Conservation (phyloP, 2,797 vertebrate species). For the Glyptemys insculpta region DNA sequence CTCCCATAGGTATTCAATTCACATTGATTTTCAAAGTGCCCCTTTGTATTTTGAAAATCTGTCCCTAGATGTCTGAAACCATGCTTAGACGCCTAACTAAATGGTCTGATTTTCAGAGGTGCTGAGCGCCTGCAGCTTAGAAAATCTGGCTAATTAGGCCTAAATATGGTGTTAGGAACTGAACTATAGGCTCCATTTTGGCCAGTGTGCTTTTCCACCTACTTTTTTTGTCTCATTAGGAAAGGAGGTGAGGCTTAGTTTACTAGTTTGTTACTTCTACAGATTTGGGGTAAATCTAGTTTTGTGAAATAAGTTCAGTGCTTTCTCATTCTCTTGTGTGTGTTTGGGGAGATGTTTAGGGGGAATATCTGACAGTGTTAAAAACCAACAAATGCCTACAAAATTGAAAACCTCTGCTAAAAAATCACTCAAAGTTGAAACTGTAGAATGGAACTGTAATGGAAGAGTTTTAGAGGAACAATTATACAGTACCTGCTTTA, state of each 20-base stretch:
- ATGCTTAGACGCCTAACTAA: background rate
- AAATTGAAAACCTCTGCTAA: background rate
- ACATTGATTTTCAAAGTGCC: background rate
- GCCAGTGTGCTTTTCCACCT: rapidly evolving
- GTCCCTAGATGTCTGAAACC: background rate
- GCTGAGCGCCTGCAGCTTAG: background rate
- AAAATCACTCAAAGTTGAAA: background rate
- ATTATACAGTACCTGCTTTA: background rate
- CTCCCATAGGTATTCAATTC: slow-evolving; percentile 57
- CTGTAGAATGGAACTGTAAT: rapidly evolving
- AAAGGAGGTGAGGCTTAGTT: background rate
- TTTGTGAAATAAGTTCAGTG: rapidly evolving
- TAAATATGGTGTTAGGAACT: background rate
- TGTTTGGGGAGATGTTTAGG: background rate
- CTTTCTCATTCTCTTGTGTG: rapidly evolving
- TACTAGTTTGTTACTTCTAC: slow-evolving; percentile 12
- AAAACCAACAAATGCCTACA: background rate
- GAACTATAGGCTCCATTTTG: background rate
- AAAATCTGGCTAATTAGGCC: background rate
- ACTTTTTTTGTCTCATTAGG: background rate
- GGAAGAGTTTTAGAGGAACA: background rate
- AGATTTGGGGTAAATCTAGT: slow-evolving; percentile 10
- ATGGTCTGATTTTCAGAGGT: background rate
- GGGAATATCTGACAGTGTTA: background rate
- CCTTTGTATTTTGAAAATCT: slow-evolving; percentile 35